Evolutionary conservation across 2,888 invertebrate genomes (phyloP).

Genomic region (Masnerella sp.): DNA sequence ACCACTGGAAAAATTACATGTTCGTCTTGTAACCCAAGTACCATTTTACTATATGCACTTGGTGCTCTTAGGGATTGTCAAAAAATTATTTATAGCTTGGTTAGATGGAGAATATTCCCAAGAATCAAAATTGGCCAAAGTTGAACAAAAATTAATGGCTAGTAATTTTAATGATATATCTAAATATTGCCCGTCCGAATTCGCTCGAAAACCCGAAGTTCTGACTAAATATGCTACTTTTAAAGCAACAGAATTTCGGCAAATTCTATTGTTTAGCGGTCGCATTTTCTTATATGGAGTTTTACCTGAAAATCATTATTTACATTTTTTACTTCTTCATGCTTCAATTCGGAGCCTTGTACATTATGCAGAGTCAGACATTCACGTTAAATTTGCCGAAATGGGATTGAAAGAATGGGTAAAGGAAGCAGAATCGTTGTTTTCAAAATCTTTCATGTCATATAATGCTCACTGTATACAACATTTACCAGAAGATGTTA

Average conservation of each 20-base stretch:
- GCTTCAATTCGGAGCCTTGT: slow-evolving; percentile 2
- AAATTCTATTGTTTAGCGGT: slow-evolving; percentile 16
- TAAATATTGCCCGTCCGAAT: slow-evolving; percentile 15
- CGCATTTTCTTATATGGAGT: slow-evolving; percentile 10
- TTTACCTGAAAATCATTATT: background rate
- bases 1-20: background rate
- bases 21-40: background rate
- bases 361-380: slow-evolving; percentile 1
- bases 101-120: background rate
- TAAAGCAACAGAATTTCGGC: slow-evolving; percentile 35
- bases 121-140: background rate
- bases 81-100: slow-evolving; percentile 7
- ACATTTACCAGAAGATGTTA: slow-evolving; percentile 30
- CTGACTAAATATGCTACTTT: background rate
- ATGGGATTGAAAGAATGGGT: slow-evolving; percentile 4
- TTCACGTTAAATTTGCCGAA: slow-evolving; percentile 3
- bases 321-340: slow-evolving; percentile 20
- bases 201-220: slow-evolving; percentile 8
- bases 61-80: slow-evolving; percentile 1
- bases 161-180: too few relatives aligned
- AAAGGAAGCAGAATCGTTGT: background rate
- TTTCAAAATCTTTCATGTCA: slow-evolving; percentile 11
- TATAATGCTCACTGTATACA: slow-evolving; percentile 1
- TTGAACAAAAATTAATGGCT: too few relatives aligned
- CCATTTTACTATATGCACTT: slow-evolving; percentile 22